These are phyloP conservation scores for Galleria mellonella DNA, from an alignment of 1,140 invertebrate genomes.

Conservation along the genomic window DNA sequence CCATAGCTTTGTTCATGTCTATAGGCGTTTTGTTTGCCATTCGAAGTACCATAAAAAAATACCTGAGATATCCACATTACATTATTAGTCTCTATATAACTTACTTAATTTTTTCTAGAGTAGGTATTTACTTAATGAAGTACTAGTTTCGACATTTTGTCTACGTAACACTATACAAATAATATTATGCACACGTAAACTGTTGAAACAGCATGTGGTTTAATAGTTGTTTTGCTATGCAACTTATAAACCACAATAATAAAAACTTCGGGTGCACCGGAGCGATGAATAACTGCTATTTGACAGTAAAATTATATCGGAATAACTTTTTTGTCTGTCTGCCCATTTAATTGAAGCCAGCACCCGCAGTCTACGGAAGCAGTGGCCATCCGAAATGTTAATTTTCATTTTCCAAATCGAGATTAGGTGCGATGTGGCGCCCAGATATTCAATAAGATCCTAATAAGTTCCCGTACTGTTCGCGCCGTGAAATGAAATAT, in stretches of 20 bases:
- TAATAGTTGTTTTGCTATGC: constrained; percentile 21
- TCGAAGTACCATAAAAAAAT: too few relatives aligned
- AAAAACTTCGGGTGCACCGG: constrained; percentile 39
- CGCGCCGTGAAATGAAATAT: constrained; percentile 45
- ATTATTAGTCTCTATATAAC: too few relatives aligned
- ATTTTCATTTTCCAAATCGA: too few relatives aligned
- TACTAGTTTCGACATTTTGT: too few relatives aligned
- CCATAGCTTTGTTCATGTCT: too few relatives aligned
- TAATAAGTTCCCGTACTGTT: constrained; percentile 42
- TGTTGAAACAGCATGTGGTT: constrained; percentile 17
- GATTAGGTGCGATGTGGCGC: constrained; percentile 21
- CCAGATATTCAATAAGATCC: constrained; percentile 21
- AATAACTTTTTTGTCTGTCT: constrained; percentile 41
- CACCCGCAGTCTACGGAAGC: constrained; percentile 14
- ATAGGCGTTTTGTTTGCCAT: too few relatives aligned
- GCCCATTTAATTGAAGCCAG: constrained; percentile 39
- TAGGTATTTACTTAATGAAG: too few relatives aligned
- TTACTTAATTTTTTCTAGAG: too few relatives aligned
- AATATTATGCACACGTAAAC: constrained; percentile 1
- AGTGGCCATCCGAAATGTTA: too few relatives aligned
- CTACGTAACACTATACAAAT: too few relatives aligned
- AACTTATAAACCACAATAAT: constrained; percentile 31
- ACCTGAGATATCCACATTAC: too few relatives aligned
- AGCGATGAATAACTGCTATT: constrained; percentile 32
- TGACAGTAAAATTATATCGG: constrained; percentile 44